Evolutionary conservation across 2,888 invertebrate genomes (phyloP).

Genomic region (Philonicus albiceps): DNA sequence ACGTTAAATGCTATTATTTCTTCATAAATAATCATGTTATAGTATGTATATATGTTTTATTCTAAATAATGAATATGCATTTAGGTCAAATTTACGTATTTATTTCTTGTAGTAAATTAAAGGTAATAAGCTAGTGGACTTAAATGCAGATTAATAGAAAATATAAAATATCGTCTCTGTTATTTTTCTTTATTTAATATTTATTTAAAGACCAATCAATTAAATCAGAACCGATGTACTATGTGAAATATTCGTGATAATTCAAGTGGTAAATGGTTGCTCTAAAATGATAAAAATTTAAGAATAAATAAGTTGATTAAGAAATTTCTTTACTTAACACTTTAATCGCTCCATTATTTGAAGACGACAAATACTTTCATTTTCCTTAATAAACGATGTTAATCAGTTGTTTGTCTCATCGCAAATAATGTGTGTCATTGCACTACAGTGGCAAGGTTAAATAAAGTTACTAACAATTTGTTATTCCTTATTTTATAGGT

Average conservation of each 20-base stretch:
- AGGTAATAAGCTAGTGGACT: not conserved
- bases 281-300: not conserved
- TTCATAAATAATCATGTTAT: too few species aligned
- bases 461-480: not conserved
- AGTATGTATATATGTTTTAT: too few species aligned
- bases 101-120: not conserved
- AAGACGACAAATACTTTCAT: not conserved
- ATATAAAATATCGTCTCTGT: not conserved
- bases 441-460: not conserved
- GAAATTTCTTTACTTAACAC: not conserved
- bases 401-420: not conserved
- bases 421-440: not conserved
- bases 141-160: not conserved
- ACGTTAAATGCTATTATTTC: too few species aligned
- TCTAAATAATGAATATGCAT: too few species aligned
- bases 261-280: not conserved
- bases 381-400: not conserved
- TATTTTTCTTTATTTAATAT: not conserved
- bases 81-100: not conserved
- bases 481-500: not conserved
- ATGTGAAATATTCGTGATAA: not conserved
- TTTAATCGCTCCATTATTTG: not conserved
- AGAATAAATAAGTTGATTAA: not conserved
- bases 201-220: not conserved
- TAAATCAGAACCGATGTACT: not conserved